Percentiles rank a stretch among this genome's conserved stretches.
These are phyloP conservation scores for Macrotus californicus DNA, from an alignment of 2,113 vertebrate genomes.

Conservation along the genomic window DNA sequence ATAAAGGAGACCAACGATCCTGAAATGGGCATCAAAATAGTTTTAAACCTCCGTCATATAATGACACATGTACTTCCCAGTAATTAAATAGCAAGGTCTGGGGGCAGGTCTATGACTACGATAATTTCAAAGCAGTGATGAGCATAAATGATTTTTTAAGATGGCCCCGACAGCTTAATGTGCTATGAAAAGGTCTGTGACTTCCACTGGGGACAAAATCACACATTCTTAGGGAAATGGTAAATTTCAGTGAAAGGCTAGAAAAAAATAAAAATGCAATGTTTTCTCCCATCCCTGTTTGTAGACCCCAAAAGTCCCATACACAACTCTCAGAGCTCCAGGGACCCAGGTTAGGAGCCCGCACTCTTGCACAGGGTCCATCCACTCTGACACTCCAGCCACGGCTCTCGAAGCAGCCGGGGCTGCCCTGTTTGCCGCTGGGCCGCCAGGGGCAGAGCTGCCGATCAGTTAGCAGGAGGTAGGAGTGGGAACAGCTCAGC, in stretches of 20 bases:
- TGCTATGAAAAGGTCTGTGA: neutral
- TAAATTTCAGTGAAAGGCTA: neutral
- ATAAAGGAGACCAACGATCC: neutral
- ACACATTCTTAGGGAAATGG: neutral
- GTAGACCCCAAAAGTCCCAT: neutral
- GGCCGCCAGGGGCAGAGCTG: neutral
- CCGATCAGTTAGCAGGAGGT: neutral
- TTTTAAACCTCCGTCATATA: neutral
- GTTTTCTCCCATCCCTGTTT: neutral
- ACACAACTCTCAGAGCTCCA: neutral
- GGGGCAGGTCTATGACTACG: neutral
- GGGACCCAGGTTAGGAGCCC: neutral
- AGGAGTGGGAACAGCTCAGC: neutral
- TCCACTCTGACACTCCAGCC: neutral
- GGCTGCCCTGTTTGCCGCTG: neutral
- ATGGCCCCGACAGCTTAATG: neutral
- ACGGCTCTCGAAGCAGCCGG: neutral
- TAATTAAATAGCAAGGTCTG: neutral
- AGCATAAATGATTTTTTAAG: neutral
- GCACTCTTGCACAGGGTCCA: neutral
- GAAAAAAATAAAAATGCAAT: neutral
- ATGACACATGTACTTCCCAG: neutral
- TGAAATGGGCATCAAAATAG: neutral
- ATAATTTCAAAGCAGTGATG: neutral
- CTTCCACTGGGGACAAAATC: neutral